Conservation (phyloP, 2,113 vertebrate genomes). For the Crotophaga sulcirostris region DNA sequence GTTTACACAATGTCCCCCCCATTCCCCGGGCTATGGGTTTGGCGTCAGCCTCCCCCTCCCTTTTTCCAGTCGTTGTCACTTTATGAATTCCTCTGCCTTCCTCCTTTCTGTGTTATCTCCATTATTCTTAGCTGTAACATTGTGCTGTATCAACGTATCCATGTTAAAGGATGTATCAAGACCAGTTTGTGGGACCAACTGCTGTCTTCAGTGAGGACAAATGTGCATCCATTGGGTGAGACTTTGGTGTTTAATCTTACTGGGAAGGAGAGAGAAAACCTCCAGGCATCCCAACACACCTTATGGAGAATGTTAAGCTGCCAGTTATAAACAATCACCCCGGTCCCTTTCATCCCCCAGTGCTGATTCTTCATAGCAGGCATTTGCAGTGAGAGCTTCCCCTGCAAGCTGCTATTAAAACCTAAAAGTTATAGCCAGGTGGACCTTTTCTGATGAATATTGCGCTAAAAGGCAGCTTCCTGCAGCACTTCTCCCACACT, state of each 20-base stretch:
- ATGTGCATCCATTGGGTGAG: background rate
- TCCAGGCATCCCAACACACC: background rate
- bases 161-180: accelerated
- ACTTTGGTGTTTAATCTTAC: background rate
- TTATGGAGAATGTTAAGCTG: background rate
- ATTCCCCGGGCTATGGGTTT: no score
- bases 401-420: background rate
- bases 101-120: no score
- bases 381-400: background rate
- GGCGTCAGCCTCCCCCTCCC: no score
- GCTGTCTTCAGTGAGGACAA: background rate
- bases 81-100: no score
- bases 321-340: background rate
- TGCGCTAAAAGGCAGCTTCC: conserved; percentile 2
- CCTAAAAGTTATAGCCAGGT: background rate
- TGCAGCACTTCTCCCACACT: background rate
- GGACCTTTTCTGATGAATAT: background rate
- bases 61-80: no score
- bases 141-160: no score
- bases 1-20: no score
- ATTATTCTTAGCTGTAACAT: no score
- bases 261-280: background rate
- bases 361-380: background rate
- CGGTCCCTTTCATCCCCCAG: accelerated
- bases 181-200: background rate